Evolutionary conservation across 2,797 vertebrate species (phyloP).

Genomic region (Xenentodon cancila): DNA sequence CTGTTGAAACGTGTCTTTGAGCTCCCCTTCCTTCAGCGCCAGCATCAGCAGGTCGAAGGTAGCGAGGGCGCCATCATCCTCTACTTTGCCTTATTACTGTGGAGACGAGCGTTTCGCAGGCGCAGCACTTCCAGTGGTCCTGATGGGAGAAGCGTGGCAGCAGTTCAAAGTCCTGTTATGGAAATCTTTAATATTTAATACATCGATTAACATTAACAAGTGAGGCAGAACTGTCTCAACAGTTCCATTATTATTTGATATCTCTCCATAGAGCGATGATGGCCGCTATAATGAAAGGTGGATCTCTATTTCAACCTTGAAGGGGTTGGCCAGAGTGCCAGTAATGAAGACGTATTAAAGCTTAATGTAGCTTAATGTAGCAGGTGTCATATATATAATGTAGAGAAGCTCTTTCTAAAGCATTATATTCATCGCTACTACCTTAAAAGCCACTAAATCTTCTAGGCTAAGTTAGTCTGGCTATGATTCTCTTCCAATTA

Average conservation of each 20-base stretch:
- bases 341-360: constrained; percentile 99
- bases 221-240: constrained; percentile 80
- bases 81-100: constrained; percentile 81
- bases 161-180: constrained; percentile 76
- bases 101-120: constrained; percentile 46
- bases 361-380: constrained; percentile 99
- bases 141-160: constrained; percentile 64
- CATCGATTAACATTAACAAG: constrained; percentile 84
- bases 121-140: constrained; percentile 47
- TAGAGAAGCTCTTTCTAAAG: constrained; percentile 99
- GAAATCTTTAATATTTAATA: constrained; percentile 87
- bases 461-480: constrained; percentile 91
- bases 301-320: constrained; percentile 98
- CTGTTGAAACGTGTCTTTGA: constrained; percentile 36
- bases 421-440: constrained; percentile 99
- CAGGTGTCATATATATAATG: constrained; percentile 99
- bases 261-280: constrained; percentile 80
- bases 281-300: constrained; percentile 84
- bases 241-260: constrained; percentile 85
- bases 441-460: constrained; percentile 99
- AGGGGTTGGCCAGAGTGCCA: constrained; percentile 94
- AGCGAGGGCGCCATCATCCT: constrained; percentile 65
- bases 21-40: constrained; percentile 41
- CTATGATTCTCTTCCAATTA: constrained; percentile 91
- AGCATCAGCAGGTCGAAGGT: constrained; percentile 43